A percentile compares a stretch with the other conserved stretches of the same genome.
Conservation (phyloP, 2,113 vertebrate genomes). For the Neodontobutis hainanensis region DNA sequence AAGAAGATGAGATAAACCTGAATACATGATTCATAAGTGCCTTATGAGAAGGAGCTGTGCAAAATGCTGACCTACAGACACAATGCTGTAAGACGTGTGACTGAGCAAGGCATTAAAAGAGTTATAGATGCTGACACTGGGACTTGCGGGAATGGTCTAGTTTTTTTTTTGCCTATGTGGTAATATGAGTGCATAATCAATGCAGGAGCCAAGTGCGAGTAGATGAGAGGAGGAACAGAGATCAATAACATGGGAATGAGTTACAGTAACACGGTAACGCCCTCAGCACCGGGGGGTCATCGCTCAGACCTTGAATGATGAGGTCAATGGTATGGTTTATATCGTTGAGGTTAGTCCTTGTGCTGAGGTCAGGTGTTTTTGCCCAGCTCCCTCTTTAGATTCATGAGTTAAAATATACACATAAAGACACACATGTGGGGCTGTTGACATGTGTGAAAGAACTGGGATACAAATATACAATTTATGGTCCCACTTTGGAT, state of each 20-base stretch:
- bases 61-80: conserved; percentile 69
- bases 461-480: conserved; percentile 1
- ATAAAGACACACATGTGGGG: conserved; percentile 56
- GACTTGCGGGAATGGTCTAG: conserved; percentile 45
- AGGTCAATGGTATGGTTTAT: conserved; percentile 1
- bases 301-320: neutral
- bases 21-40: conserved; percentile 46
- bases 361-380: conserved; percentile 43
- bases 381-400: conserved; percentile 53
- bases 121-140: conserved; percentile 25
- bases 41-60: conserved; percentile 65
- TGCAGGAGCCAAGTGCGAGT: conserved; percentile 11
- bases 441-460: conserved; percentile 49
- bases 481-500: conserved; percentile 62
- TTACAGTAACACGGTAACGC: conserved; percentile 33
- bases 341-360: conserved; percentile 6
- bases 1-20: conserved; percentile 17
- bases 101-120: conserved; percentile 38
- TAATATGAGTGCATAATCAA: conserved; percentile 55
- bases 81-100: conserved; percentile 29
- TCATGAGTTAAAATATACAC: conserved; percentile 2
- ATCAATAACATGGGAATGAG: conserved; percentile 49
- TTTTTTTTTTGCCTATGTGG: conserved; percentile 43
- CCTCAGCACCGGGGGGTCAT: neutral
- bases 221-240: conserved; percentile 21